Base-by-base conservation (phyloP, 2,888 invertebrate genomes). In the Chrysolina oricalcia region DNA sequence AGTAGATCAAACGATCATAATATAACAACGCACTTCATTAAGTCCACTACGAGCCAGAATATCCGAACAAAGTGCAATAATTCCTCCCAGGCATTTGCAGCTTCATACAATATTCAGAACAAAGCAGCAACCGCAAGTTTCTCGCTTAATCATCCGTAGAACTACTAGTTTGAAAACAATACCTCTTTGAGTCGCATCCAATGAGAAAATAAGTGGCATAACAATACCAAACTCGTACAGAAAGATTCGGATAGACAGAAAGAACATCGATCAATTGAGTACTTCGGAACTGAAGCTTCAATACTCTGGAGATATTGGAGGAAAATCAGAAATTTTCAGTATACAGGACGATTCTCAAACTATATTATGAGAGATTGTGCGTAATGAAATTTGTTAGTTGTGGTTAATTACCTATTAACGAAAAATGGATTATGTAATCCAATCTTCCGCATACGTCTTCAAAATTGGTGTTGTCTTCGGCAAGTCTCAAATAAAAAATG, bases 241-340 rank as follows among this genome's bases (percentile, higher is more conserved):
- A 53, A 64, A 66, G 56, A 66, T 69, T 63, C 73, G 73, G 59
- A 74, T 72, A 72, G 66, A 74, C 70, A 72, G 53, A 13, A 53
- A 53, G 53, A 43, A 43, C 43, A 43, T 53, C 21, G 53, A 53
- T 21, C 13, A 53, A 23, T 23, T 19, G 53, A 43, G 43, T 43
- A 4, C 43, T 43, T 43, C 21, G 53, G 23, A 23, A 53, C 2
- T 21, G 0, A 53, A 53, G 21, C 19, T 4, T 15, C 19, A 2
- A 53, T 48, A 17, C n/a, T 48, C 3, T 53, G 1, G 0, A 13
- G 21, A 53, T 21, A 21, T 53, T 13, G 5, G 21, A 2, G 11
- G 1, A 11, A 53, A 53, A 53, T 4, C 35, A 35, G 35, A 8
- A 35, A 35, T 35, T 35, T 3, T 35, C 35, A 35, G 8, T 35